Evolutionary conservation across 2,113 vertebrate species (phyloP).

Genomic region (Phyllopteryx taeniolatus): DNA sequence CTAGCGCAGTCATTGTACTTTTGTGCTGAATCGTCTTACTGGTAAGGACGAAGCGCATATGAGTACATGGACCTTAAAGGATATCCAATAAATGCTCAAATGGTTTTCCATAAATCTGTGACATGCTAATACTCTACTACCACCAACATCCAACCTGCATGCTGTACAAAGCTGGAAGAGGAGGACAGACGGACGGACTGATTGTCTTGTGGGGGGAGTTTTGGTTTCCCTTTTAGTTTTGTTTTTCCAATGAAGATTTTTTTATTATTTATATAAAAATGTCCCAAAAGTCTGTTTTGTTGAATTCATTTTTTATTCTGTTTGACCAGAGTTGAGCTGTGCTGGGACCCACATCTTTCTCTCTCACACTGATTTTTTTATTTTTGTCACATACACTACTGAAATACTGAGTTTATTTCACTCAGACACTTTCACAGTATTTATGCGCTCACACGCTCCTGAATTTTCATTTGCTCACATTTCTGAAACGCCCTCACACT

Average conservation of each 20-base stretch:
- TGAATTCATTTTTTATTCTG: conserved; percentile 47
- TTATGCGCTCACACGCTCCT: too few relatives aligned
- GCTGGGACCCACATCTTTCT: too few relatives aligned
- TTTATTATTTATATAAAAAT: conserved; percentile 81
- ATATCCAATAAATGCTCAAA: not conserved
- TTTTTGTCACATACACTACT: too few relatives aligned
- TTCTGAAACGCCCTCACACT: too few relatives aligned
- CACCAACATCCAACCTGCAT: conserved; percentile 65
- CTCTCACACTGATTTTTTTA: too few relatives aligned
- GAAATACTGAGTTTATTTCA: too few relatives aligned
- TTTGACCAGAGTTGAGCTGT: not conserved
- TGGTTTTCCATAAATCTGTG: conserved; percentile 20
- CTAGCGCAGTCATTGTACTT: not conserved
- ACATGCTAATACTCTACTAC: conserved; percentile 46
- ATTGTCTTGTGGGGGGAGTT: conserved; percentile 35
- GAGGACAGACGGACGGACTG: conserved; percentile 42
- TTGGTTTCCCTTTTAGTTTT: conserved; percentile 42
- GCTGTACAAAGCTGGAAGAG: conserved; percentile 61
- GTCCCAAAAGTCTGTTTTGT: conserved; percentile 66
- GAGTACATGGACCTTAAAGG: not conserved
- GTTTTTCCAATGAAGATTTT: conserved; percentile 71
- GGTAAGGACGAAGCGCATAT: not conserved
- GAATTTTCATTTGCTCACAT: too few relatives aligned
- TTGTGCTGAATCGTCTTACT: not conserved
- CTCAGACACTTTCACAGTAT: too few relatives aligned